Evolutionary conservation across 2,797 vertebrate species (phyloP), one percentile per base, ranked within the genome.

Genomic region (Avahi laniger): DNA sequence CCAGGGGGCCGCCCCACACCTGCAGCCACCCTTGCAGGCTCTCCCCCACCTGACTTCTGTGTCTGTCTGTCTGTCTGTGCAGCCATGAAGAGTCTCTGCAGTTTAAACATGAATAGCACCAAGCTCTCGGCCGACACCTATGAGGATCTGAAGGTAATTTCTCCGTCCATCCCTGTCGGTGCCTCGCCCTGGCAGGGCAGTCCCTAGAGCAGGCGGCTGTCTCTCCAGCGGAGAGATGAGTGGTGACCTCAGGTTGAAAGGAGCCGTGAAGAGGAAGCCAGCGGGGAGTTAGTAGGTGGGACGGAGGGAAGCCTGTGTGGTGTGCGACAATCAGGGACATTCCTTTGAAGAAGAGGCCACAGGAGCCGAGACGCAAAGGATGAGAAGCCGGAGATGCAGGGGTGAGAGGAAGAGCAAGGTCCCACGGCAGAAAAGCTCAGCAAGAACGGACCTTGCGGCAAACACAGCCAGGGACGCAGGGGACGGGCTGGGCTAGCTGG

Each of bases 61-160:
- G 35, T 81, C 72, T 82, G 20, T 76, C 80, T 65, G 2, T 78
- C 84, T 59, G 2, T 85, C 73, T n/a, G 93, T 93, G 3, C 93
- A 99, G 99, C 99, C 96, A 99, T 99, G 99, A 99, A 99, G 98
- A 99, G 99, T 97, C 99, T 99, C 97, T 99, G 99, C 98, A 99
- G 99, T 97, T 98, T 99, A 98, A 99, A 99, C 95, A 99, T 99
- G 99, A 99, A 99, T 98, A 99, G 99, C 99, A 99, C 99, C 98
- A 99, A 99, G 98, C 99, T 99, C 97, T 99, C 99, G 12, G 99
- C 99, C 0, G 99, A 99, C 98, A 99, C 99, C 30, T 99, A 99
- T 0, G 99, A 99, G 98, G 99, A 99, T 99, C 99, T 99, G 96
- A 99, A 99, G 99, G 99, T 99, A 99, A 94, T 89, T 50, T 17